Conservation (phyloP, 1,140 invertebrate genomes). For the Drosophila rhopaloa region DNA sequence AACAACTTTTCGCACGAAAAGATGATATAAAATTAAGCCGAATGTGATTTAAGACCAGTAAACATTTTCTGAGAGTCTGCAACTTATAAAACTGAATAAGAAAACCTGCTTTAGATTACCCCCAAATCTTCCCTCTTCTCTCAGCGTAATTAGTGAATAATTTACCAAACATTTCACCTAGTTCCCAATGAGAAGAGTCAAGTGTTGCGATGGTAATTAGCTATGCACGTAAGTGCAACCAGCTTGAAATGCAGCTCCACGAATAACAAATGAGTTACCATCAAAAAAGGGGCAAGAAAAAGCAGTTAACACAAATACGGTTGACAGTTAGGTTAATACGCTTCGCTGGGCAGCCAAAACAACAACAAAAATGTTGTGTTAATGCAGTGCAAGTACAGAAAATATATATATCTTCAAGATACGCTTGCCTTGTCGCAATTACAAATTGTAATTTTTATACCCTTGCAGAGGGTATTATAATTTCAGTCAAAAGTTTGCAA, state of each 20-base stretch:
- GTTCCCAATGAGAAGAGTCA: background rate
- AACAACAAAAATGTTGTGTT: conserved; percentile 37
- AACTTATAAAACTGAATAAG: no score
- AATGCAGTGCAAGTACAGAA: conserved; percentile 42
- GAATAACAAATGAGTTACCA: conserved; percentile 59
- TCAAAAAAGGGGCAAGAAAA: conserved; percentile 15
- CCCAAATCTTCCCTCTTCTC: background rate
- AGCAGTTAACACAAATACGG: conserved; percentile 56
- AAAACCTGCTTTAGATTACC: no score
- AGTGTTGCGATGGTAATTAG: conserved; percentile 43
- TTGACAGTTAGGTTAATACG: conserved; percentile 57
- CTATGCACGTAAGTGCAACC: conserved; percentile 57
- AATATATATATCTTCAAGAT: conserved; percentile 55
- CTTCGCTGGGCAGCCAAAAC: conserved; percentile 41
- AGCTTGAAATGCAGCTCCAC: conserved; percentile 45
- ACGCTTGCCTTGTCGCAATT: conserved; percentile 71
- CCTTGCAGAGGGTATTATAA: no score
- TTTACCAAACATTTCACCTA: conserved; percentile 1
- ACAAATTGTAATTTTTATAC: conserved; percentile 48
- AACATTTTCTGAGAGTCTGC: no score
- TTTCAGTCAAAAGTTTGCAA: no score
- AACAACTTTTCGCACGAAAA: no score
- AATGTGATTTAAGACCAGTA: no score
- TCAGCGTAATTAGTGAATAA: no score
- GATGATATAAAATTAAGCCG: no score